phyloP scores from a whole-genome alignment of 2,888 invertebrate genomes.

The Platycheirus albimanus region DNA sequence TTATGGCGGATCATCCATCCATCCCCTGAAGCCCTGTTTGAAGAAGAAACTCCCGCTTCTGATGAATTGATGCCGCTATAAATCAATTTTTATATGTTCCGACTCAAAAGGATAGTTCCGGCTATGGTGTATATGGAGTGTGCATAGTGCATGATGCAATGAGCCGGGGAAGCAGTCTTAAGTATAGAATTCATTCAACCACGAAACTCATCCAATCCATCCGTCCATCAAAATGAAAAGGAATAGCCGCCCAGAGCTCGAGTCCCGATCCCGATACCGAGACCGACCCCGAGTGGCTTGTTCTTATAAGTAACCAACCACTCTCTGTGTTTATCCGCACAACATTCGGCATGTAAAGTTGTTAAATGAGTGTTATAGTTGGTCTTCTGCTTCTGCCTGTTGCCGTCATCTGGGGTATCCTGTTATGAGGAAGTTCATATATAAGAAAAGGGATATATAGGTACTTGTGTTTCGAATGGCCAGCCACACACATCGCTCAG shows the following conservation, averaged over 20 bases:
- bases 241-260: slow-evolving; percentile 35
- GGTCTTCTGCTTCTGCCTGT: slow-evolving; percentile 13
- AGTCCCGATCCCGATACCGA: too few species aligned
- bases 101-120: slow-evolving; percentile 57
- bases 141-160: slow-evolving; percentile 46
- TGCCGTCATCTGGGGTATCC: slow-evolving; percentile 45
- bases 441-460: slow-evolving; percentile 37
- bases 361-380: slow-evolving; percentile 33
- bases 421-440: not conserved
- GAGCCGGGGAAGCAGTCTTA: slow-evolving; percentile 49
- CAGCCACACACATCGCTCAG: slow-evolving; percentile 63
- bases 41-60: slow-evolving; percentile 53
- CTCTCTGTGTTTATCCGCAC: slow-evolving; percentile 24
- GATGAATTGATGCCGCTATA: slow-evolving; percentile 53
- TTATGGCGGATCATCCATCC: slow-evolving; percentile 64
- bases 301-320: slow-evolving; percentile 7
- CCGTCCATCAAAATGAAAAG: slow-evolving; percentile 61
- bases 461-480: slow-evolving; percentile 23
- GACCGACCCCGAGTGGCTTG: not conserved
- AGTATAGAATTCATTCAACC: slow-evolving; percentile 58
- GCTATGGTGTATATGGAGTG: too few species aligned
- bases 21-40: slow-evolving; percentile 26
- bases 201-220: slow-evolving; percentile 60
- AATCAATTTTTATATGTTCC: slow-evolving; percentile 71
- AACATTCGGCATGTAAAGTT: slow-evolving; percentile 57